phyloP scores from a whole-genome alignment of 2,113 vertebrate species.

The Trematomus loennbergii region DNA sequence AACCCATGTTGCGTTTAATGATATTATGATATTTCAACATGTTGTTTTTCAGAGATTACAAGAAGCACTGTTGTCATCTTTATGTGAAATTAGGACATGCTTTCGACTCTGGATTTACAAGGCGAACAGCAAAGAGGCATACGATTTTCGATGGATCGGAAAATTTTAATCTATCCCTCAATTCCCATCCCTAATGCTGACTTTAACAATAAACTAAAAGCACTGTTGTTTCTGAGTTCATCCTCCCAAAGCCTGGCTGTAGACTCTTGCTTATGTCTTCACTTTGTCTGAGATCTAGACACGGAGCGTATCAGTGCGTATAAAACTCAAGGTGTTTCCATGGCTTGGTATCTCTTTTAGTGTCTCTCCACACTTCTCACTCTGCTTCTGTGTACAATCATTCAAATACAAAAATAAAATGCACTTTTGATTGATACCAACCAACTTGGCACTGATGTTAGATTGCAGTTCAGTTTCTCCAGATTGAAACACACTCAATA shows the following conservation, averaged over 20 bases:
- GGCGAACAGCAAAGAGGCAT: neutral
- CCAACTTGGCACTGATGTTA: constrained; percentile 12
- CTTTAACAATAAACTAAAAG: neutral
- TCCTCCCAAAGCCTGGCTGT: neutral
- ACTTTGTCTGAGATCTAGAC: neutral
- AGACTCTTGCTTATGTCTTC: neutral
- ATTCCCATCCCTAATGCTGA: neutral
- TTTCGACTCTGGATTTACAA: neutral
- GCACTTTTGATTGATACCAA: constrained; percentile 21
- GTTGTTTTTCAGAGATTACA: neutral
- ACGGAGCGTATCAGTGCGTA: neutral
- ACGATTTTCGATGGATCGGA: neutral
- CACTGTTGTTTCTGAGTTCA: neutral
- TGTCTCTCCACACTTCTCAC: neutral
- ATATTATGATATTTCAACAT: too few species aligned
- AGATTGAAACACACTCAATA: constrained; percentile 4
- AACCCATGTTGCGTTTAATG: too few species aligned
- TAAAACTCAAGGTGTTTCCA: neutral
- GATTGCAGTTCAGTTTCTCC: constrained; percentile 3
- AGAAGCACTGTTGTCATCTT: neutral
- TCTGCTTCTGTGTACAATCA: neutral
- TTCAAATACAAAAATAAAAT: constrained; percentile 10
- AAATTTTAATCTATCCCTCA: neutral
- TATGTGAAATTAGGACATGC: too few species aligned
- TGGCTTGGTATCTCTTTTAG: neutral